phyloP scores from a whole-genome alignment of 1,140 invertebrate genomes.

The Whitmania pigra region DNA sequence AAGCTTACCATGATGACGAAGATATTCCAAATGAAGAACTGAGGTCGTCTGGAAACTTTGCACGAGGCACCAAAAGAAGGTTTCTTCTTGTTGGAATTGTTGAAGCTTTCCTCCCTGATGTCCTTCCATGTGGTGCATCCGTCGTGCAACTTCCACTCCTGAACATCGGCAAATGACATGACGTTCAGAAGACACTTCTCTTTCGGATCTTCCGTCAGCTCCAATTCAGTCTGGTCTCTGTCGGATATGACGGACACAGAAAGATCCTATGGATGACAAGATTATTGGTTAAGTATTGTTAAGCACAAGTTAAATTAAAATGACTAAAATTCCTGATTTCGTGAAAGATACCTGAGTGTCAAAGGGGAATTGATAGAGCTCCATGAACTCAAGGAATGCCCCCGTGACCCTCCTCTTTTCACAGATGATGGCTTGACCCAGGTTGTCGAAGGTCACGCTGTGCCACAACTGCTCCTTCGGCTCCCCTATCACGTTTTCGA shows the following conservation, averaged over 20 bases:
- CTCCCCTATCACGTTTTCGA: slow-evolving; percentile 15
- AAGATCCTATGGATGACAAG: slow-evolving; percentile 2
- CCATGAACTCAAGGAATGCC: slow-evolving; percentile 41
- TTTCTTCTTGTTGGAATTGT: slow-evolving; percentile 9
- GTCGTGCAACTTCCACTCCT: slow-evolving; percentile 20
- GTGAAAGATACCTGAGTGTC: slow-evolving; percentile 37
- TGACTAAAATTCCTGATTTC: background rate
- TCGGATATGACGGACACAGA: slow-evolving; percentile 14
- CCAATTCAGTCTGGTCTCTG: slow-evolving; percentile 14
- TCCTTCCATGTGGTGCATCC: slow-evolving; percentile 14
- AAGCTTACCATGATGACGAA: slow-evolving; percentile 15
- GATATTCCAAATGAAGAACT: slow-evolving; percentile 20
- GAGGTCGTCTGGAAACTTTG: slow-evolving; percentile 8
- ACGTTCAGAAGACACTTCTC: slow-evolving; percentile 19
- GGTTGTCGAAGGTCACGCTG: slow-evolving; percentile 35
- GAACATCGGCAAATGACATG: slow-evolving; percentile 16
- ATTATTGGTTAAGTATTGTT: too few species aligned
- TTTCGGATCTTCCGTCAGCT: slow-evolving; percentile 13
- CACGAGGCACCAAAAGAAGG: slow-evolving; percentile 13
- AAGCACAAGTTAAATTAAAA: too few species aligned
- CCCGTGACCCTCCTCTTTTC: slow-evolving; percentile 39
- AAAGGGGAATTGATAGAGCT: slow-evolving; percentile 41
- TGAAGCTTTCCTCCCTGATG: slow-evolving; percentile 7
- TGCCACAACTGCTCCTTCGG: slow-evolving; percentile 28
- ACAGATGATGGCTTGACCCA: slow-evolving; percentile 36